Evolutionary conservation across 2,797 vertebrate species (phyloP), one percentile per base, ranked within the genome.

Genomic region (Gorsachius magnificus): DNA sequence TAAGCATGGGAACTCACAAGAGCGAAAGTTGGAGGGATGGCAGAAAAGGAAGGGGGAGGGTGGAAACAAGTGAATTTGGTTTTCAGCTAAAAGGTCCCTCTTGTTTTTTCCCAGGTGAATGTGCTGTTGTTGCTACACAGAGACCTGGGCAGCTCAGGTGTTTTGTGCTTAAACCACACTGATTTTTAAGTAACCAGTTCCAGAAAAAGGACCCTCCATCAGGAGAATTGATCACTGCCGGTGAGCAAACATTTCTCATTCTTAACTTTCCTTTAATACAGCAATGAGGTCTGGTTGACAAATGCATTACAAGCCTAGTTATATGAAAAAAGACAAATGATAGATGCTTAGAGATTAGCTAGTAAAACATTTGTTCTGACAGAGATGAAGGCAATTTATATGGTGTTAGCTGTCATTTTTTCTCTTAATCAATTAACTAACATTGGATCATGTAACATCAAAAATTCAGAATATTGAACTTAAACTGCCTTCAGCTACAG

Each of bases 231-330:
- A 78, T 83, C 6, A 0, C 81, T 83, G 91, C 87, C 91, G 97
- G 98, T 98, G 95, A 98, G 98, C 89, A 96, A 96, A 72, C 75
- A 57, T 94, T 96, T 97, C 63, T 90, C 69, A 74, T 95, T 86
- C 74, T 95, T 93, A 81, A 70, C 17, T 83, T 63, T 78, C 25
- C 20, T 78, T 83, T 61, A 78, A 15, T 74, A 80, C 13, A 80
- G n/a, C 14, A 63, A 77, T 1, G 4, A 74, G 20, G 13, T 65
- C 85, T 51, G 33, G 25, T 50, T 81, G 50, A 83, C 17, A 89
- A 90, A 72, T 75, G 20, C 20, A 24, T 75, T 91, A 69, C 28
- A 48, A 86, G 38, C 13, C 15, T 48, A 81, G 41, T 45, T 85
- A 83, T 51, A 54, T 7, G 56, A 80, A 90, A 90, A 84, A 80